These are phyloP conservation scores for Latrodectus elegans DNA, from an alignment of 2,888 invertebrate genomes.

Conservation along the genomic window DNA sequence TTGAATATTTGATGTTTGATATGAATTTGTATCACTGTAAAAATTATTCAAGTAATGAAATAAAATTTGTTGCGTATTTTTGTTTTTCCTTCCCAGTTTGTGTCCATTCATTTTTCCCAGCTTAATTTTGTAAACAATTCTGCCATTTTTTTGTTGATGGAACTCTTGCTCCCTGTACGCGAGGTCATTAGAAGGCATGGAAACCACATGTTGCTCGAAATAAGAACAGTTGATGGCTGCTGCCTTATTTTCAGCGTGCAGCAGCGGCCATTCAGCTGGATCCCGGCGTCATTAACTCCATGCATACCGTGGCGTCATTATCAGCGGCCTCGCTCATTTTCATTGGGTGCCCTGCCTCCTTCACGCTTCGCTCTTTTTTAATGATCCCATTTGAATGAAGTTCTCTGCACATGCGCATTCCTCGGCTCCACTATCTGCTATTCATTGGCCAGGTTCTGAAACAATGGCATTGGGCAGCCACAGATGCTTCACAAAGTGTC, in stretches of 20 bases:
- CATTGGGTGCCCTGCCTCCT: constrained; percentile 35
- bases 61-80: no score
- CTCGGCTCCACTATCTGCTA: background rate
- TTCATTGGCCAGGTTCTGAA: background rate
- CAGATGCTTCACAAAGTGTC: background rate
- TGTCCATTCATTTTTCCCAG: no score
- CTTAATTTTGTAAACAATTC: background rate
- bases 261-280: constrained; percentile 28
- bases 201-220: constrained; percentile 25
- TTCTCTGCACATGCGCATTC: constrained; percentile 27
- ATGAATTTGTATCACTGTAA: no score
- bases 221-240: constrained; percentile 28
- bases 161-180: background rate
- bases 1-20: no score
- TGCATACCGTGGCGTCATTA: constrained; percentile 67
- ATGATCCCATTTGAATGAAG: constrained; percentile 57
- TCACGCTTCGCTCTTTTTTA: constrained; percentile 46
- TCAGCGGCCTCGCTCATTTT: constrained; percentile 29
- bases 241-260: constrained; percentile 9
- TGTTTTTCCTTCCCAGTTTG: no score
- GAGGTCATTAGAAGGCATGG: constrained; percentile 43
- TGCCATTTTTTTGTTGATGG: background rate
- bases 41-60: no score
- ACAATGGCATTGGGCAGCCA: background rate
- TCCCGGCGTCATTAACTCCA: constrained; percentile 40